Conservation (phyloP, 2,888 invertebrate species). For the Mythimna albipuncta region DNA sequence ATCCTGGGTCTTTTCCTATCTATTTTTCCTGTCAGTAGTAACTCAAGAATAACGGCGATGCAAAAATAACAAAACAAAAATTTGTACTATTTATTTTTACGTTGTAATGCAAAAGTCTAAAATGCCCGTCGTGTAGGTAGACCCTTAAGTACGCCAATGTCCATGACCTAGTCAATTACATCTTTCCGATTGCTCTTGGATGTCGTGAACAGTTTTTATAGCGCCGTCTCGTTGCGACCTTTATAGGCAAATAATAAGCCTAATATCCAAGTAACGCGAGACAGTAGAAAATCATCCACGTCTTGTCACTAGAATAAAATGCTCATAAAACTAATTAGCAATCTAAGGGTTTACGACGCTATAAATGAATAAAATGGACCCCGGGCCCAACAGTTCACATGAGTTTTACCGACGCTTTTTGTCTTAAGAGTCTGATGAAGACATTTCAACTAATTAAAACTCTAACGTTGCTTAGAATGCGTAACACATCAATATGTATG, state of each 20-base stretch:
- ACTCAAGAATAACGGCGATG: too few relatives aligned
- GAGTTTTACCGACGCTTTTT: slow-evolving; percentile 78
- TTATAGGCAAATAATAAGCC: slow-evolving; percentile 44
- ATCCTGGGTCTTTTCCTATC: too few relatives aligned
- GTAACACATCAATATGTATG: slow-evolving; percentile 78
- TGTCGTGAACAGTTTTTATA: slow-evolving; percentile 1
- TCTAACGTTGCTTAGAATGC: slow-evolving; percentile 72
- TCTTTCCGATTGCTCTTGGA: slow-evolving; percentile 13
- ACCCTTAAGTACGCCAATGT: background rate
- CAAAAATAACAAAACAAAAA: too few relatives aligned
- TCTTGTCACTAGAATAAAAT: slow-evolving; percentile 80
- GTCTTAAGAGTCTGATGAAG: slow-evolving; percentile 78
- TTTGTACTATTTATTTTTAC: too few relatives aligned
- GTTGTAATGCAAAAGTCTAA: background rate
- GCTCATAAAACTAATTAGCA: slow-evolving; percentile 87
- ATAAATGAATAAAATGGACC: slow-evolving; percentile 86
- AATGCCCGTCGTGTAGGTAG: background rate
- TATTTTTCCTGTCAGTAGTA: too few relatives aligned
- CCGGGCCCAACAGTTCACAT: slow-evolving; percentile 74
- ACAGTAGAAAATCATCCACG: slow-evolving; percentile 65
- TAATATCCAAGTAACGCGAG: slow-evolving; percentile 17
- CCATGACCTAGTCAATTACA: background rate
- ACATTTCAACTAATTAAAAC: slow-evolving; percentile 82
- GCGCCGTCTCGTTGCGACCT: background rate
- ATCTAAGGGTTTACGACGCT: slow-evolving; percentile 83